Percentiles rank a stretch among this genome's conserved stretches.
Conservation (phyloP, 2,888 invertebrate genomes). For the Scaeva pyrastri region DNA sequence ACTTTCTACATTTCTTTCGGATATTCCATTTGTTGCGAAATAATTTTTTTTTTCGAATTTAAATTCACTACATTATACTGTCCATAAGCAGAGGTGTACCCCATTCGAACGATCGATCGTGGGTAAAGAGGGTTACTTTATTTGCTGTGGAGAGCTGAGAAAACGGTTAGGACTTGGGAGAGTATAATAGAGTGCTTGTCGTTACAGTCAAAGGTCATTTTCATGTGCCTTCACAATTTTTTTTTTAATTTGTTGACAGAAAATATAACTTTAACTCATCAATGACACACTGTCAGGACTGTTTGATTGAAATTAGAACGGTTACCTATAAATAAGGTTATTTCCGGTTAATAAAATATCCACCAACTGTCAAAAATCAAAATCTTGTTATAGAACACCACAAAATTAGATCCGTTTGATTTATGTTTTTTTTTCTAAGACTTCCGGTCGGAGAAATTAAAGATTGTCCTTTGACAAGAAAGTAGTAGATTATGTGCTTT, state of each 20-base stretch:
- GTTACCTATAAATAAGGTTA: neutral
- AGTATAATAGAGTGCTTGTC: neutral
- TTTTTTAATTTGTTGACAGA: neutral
- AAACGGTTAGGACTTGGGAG: neutral
- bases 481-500: neutral
- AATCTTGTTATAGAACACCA: neutral
- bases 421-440: neutral
- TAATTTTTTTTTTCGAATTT: constrained; percentile 33
- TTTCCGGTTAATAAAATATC: neutral
- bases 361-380: neutral
- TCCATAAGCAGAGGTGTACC: neutral
- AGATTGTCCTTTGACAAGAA: neutral
- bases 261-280: constrained; percentile 1
- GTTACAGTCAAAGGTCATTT: constrained; percentile 49
- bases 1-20: constrained; percentile 63
- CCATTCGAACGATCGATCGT: constrained; percentile 13
- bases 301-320: constrained; percentile 1
- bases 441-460: neutral
- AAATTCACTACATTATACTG: no score
- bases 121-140: neutral
- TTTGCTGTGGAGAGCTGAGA: constrained; percentile 3
- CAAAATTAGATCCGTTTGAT: neutral
- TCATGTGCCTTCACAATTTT: constrained; percentile 7
- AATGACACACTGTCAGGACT: constrained; percentile 9
- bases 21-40: constrained; percentile 59